Percentiles rank a stretch among this genome's conserved stretches.
Evolutionary conservation across 2,888 invertebrate species (phyloP).

Genomic region (Elysia crispata): DNA sequence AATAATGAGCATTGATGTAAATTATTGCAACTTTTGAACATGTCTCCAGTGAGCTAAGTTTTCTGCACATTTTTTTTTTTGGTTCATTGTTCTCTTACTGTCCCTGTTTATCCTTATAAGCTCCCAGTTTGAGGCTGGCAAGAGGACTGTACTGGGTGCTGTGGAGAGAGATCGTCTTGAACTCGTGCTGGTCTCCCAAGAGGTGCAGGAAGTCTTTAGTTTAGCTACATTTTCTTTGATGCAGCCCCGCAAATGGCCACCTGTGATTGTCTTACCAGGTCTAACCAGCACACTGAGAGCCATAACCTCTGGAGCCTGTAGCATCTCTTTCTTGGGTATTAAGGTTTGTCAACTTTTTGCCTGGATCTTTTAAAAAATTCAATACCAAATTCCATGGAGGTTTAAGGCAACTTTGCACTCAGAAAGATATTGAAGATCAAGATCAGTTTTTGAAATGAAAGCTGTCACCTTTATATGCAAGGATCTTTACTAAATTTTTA

Average conservation of each 20-base stretch:
- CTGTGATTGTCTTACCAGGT: constrained; percentile 33
- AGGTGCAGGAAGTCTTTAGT: constrained; percentile 20
- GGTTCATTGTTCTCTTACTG: background rate
- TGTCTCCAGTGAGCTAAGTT: too few relatives aligned
- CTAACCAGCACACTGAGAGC: constrained; percentile 18
- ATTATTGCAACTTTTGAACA: too few relatives aligned
- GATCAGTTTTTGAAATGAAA: too few relatives aligned
- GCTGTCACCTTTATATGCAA: too few relatives aligned
- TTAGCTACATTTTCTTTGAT: background rate
- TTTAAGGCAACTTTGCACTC: too few relatives aligned
- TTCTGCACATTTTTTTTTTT: too few relatives aligned
- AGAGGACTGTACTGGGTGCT: constrained; percentile 14
- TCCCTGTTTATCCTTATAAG: background rate
- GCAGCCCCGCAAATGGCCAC: constrained; percentile 24
- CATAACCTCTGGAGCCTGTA: background rate
- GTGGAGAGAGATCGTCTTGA: constrained; percentile 27
- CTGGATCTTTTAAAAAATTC: too few relatives aligned
- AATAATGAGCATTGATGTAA: too few relatives aligned
- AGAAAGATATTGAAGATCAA: too few relatives aligned
- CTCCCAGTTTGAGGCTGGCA: constrained; percentile 41
- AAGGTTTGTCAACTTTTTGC: constrained; percentile 9
- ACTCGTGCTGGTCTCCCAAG: constrained; percentile 30
- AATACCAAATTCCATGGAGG: too few relatives aligned
- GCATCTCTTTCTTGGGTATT: constrained; percentile 32
- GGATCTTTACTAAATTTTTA: too few relatives aligned